These are phyloP conservation scores for Dendronephthya gigantea DNA, from an alignment of 64 coral and sea anemone genomes.

Conservation along the genomic window DNA sequence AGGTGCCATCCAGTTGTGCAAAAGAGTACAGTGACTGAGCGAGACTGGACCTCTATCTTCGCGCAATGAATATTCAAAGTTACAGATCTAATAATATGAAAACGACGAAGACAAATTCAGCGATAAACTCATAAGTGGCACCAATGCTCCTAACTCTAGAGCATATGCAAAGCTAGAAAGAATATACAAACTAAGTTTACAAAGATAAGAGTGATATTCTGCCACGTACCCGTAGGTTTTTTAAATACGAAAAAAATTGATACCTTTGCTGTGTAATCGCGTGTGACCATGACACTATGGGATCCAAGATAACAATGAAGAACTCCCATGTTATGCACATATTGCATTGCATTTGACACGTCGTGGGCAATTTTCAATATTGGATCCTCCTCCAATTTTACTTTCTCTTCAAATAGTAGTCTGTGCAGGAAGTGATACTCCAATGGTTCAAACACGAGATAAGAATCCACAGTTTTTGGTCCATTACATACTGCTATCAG, in stretches of 20 bases:
- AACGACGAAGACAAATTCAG: background rate
- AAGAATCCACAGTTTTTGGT: constrained; percentile 13
- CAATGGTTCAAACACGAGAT: constrained; percentile 53
- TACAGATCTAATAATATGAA: constrained; percentile 54
- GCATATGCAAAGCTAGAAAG: too few relatives aligned
- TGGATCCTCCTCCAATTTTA: constrained; percentile 49
- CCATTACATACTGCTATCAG: constrained; percentile 57
- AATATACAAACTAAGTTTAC: too few relatives aligned
- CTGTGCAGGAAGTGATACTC: constrained; percentile 55
- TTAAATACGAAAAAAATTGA: background rate
- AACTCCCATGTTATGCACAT: constrained; percentile 57
- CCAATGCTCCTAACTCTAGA: too few relatives aligned
- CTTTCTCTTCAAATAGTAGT: constrained; percentile 50
- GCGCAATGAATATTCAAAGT: constrained; percentile 65
- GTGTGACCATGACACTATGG: constrained; percentile 55
- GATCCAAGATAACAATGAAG: constrained; percentile 71
- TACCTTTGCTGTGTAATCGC: constrained; percentile 65
- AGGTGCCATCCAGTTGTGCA: constrained; percentile 80
- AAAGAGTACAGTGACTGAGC: constrained; percentile 55
- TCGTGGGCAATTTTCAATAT: constrained; percentile 47
- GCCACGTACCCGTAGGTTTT: too few relatives aligned
- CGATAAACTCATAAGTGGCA: background rate
- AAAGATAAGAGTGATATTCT: too few relatives aligned
- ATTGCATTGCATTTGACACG: constrained; percentile 63
- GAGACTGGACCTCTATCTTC: constrained; percentile 14